These are phyloP conservation scores for Colaptes auratus DNA, from an alignment of 2,113 vertebrate genomes.

Conservation along the genomic window DNA sequence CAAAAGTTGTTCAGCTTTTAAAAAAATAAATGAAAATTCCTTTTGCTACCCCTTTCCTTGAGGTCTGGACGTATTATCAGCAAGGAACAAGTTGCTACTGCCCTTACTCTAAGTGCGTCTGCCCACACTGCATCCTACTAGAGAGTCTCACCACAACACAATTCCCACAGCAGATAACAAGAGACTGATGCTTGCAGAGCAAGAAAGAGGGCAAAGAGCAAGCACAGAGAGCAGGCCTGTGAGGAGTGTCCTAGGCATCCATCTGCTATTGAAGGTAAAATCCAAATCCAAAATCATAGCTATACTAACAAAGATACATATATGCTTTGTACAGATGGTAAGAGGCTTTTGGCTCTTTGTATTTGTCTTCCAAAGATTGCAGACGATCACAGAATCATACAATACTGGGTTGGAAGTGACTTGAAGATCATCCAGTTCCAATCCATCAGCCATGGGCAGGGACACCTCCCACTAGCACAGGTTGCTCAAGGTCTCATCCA, in stretches of 20 bases:
- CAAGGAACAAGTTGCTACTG: background rate
- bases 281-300: background rate
- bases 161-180: background rate
- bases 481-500: no score
- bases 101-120: background rate
- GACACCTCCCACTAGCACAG: no score
- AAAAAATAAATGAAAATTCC: background rate
- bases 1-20: background rate
- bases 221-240: background rate
- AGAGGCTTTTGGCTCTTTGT: background rate
- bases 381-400: no score
- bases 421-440: no score
- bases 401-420: no score
- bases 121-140: background rate
- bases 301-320: background rate
- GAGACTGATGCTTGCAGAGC: background rate
- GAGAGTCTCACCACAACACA: background rate
- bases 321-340: background rate
- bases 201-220: background rate
- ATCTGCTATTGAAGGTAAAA: background rate
- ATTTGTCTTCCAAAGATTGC: background rate
- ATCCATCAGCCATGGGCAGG: no score
- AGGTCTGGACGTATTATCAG: background rate
- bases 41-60: background rate
- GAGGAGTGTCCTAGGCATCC: background rate